Conservation (phyloP, 2,888 invertebrate species). For the Frankliniella fusca region DNA sequence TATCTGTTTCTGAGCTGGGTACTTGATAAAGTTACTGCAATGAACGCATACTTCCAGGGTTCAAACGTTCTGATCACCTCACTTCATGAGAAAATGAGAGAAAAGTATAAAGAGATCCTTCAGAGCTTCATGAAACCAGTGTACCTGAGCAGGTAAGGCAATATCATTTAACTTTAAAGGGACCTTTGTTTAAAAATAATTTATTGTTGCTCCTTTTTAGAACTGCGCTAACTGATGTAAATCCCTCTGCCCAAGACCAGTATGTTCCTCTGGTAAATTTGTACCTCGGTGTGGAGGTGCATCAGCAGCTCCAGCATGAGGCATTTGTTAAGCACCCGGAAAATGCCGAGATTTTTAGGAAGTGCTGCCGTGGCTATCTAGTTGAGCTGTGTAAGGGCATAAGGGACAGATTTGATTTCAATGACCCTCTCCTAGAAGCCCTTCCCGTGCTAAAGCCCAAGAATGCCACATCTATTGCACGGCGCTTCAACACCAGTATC, state of each 20-base stretch:
- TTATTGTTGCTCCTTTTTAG: background rate
- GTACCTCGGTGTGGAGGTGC: background rate
- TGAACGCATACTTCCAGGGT: background rate
- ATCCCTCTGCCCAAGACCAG: background rate
- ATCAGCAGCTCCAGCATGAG: background rate
- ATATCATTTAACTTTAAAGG: no score
- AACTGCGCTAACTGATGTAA: background rate
- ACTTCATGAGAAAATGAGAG: background rate
- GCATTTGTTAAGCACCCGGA: background rate
- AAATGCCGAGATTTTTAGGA: background rate
- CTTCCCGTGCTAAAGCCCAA: background rate
- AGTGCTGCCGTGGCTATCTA: background rate
- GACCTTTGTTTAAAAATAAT: no score
- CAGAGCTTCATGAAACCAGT: background rate
- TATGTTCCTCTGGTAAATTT: background rate
- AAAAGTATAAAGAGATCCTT: background rate
- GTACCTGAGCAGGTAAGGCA: background rate
- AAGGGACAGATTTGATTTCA: background rate
- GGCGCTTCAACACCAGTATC: background rate
- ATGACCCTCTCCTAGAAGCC: background rate
- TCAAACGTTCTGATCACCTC: background rate
- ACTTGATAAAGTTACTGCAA: background rate
- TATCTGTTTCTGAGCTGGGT: background rate
- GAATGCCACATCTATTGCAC: background rate
- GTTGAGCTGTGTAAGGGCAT: background rate